These are phyloP conservation scores for Caenorhabditis afra DNA, from an alignment of 2,888 invertebrate genomes.

Conservation along the genomic window DNA sequence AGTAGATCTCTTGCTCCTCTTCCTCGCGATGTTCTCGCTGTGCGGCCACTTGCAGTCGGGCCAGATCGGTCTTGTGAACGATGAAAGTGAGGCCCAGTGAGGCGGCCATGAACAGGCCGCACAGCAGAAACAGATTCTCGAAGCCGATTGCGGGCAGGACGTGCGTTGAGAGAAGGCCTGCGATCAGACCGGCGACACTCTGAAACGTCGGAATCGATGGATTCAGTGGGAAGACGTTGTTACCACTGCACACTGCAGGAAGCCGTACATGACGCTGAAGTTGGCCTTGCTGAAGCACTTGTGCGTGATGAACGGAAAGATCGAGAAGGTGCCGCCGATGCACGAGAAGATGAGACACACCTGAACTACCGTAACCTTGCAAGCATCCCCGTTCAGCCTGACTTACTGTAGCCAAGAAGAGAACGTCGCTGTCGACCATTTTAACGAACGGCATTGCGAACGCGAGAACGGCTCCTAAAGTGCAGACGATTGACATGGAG, in stretches of 20 bases:
- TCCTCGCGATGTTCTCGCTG: constrained; percentile 23
- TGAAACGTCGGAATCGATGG: constrained; percentile 39
- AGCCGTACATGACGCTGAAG: constrained; percentile 77
- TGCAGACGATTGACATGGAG: constrained; percentile 76
- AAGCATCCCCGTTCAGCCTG: background rate
- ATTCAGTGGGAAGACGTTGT: too few species aligned
- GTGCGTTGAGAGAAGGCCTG: constrained; percentile 75
- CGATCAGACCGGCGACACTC: constrained; percentile 75
- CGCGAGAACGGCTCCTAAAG: constrained; percentile 72
- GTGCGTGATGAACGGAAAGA: constrained; percentile 76
- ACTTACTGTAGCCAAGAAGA: constrained; percentile 65
- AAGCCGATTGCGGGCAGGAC: constrained; percentile 70
- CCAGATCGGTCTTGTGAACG: constrained; percentile 67
- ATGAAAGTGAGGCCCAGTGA: constrained; percentile 72
- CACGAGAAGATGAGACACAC: constrained; percentile 75
- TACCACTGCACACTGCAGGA: constrained; percentile 74
- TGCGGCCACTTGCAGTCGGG: constrained; percentile 22
- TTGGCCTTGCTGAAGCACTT: constrained; percentile 75
- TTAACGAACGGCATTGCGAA: constrained; percentile 73
- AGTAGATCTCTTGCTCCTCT: constrained; percentile 19
- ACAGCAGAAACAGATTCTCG: constrained; percentile 71
- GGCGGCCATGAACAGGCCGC: constrained; percentile 67
- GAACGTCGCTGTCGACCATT: constrained; percentile 53
- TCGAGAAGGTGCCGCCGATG: constrained; percentile 77
- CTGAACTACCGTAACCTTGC: constrained; percentile 35